phyloP scores from a whole-genome alignment of 2,888 invertebrate genomes.

The Polyploca ridens region DNA sequence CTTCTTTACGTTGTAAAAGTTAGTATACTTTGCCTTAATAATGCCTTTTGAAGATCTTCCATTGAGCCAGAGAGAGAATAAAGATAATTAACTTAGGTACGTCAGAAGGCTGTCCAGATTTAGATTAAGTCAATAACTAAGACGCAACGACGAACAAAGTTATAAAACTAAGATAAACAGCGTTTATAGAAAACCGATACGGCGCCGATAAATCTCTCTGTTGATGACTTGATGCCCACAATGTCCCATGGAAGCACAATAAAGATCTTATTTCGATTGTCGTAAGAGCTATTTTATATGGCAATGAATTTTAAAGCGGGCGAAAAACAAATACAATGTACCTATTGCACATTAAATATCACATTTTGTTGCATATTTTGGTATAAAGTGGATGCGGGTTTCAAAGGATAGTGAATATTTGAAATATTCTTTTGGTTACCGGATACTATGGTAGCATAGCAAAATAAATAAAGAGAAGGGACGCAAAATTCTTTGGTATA shows the following conservation, averaged over 20 bases:
- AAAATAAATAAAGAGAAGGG: not conserved
- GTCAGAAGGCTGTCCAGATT: constrained; percentile 6
- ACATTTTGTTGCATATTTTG: constrained; percentile 9
- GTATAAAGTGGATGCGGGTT: constrained; percentile 5
- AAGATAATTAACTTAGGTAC: constrained; percentile 7
- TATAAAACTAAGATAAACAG: constrained; percentile 42
- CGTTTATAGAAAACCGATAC: constrained; percentile 64
- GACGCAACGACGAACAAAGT: constrained; percentile 32
- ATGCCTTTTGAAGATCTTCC: no score
- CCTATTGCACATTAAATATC: constrained; percentile 7
- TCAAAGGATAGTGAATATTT: constrained; percentile 4
- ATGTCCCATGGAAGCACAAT: constrained; percentile 32
- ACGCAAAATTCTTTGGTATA: not conserved
- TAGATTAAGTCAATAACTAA: constrained; percentile 13
- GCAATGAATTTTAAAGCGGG: constrained; percentile 24
- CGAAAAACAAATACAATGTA: constrained; percentile 13
- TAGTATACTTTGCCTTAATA: no score
- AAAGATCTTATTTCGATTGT: constrained; percentile 42
- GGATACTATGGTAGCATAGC: not conserved
- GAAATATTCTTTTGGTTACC: constrained; percentile 2
- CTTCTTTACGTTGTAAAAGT: no score
- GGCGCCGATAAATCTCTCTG: constrained; percentile 39
- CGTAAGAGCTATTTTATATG: constrained; percentile 36
- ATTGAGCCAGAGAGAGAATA: no score
- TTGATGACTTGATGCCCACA: constrained; percentile 41